Conservation (phyloP, 2,888 invertebrate genomes). For the Malthinus flaveolus region DNA sequence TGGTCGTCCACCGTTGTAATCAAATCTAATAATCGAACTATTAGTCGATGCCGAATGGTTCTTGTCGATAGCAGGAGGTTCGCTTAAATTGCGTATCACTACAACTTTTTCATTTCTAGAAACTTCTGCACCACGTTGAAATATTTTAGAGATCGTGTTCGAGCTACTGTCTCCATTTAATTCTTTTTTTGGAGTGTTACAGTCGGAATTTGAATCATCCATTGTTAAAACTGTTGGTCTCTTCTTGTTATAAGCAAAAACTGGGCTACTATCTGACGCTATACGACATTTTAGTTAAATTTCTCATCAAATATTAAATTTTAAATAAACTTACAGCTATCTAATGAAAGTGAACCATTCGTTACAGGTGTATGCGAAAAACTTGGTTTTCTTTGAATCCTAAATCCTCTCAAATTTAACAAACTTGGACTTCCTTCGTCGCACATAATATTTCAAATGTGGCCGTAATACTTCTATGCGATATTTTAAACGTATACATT, state of each 20-base stretch:
- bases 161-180: neutral
- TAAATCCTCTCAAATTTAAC: constrained; percentile 68
- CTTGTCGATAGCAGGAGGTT: neutral
- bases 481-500: too few species aligned
- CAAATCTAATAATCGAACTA: neutral
- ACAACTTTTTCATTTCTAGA: neutral
- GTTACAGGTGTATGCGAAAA: constrained; percentile 41
- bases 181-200: neutral
- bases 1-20: too few species aligned
- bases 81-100: neutral
- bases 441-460: constrained; percentile 47
- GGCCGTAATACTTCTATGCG: too few species aligned
- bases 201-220: neutral
- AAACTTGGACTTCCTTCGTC: constrained; percentile 62
- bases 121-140: neutral
- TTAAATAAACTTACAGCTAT: neutral
- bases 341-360: constrained; percentile 6
- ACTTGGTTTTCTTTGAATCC: constrained; percentile 66
- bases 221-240: neutral
- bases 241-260: neutral
- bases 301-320: neutral
- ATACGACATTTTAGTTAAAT: constrained; percentile 4
- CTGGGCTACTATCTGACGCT: constrained; percentile 36
- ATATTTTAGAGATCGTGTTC: neutral
- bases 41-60: neutral